Evolutionary conservation across 2,797 vertebrate genomes (phyloP), one percentile per base, ranked within the genome.

Genomic region (Silurus lanzhouensis): DNA sequence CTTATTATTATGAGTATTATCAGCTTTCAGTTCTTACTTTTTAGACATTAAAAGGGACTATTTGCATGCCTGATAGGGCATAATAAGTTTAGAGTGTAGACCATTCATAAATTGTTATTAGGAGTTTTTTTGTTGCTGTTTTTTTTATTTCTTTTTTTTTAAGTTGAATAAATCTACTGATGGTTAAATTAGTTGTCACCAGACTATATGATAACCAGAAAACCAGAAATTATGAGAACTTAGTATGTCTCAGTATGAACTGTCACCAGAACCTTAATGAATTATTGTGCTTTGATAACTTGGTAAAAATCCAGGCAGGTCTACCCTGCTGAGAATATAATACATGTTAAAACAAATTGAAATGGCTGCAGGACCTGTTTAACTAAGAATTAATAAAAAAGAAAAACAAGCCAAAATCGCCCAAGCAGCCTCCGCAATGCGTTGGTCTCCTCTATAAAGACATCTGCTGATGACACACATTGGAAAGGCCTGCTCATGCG

Each of bases 401-500:
- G 91, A 91, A 88, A 79, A 78, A 86, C 90, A 86, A 93, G 93
- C 87, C 90, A 89, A 92, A 93, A 92, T 86, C 92, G 92, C 89
- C 90, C 91, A 91, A 93, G 90, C 93, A 90, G 84, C 85, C 91
- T 88, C 87, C 90, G 90, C 61, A 86, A 90, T 86, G 90, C 90
- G 88, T 83, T 88, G 91, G 91, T 90, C 91, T 89, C 79, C 89
- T 92, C 89, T 91, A 93, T 93, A 92, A 94, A 95, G 94, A 94
- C 93, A 95, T 95, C 93, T 95, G 94, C 94, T 94, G 94, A 94
- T 94, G 92, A 93, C 93, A 94, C 94, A 92, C 92, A 94, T 93
- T 92, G 89, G 89, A 91, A 91, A 93, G 92, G 91, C 91, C 91
- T 92, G 90, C 88, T 92, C 83, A 85, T 85, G 86, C 87, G 87